These are phyloP conservation scores for Drosophila bocki DNA, from an alignment of 1,140 invertebrate genomes.

Conservation along the genomic window DNA sequence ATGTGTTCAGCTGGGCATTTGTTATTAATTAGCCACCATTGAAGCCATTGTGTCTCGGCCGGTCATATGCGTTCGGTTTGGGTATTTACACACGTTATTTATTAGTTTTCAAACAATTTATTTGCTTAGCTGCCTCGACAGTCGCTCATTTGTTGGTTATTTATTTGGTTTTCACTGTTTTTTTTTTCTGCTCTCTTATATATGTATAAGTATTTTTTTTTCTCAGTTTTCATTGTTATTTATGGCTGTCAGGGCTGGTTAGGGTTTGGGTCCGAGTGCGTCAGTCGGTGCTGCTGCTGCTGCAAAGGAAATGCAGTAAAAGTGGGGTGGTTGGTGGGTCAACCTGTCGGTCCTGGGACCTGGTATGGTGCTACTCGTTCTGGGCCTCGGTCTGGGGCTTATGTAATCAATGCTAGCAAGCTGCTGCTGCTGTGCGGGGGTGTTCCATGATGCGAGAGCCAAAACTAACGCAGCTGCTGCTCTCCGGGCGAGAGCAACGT, in stretches of 20 bases:
- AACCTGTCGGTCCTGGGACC: neutral
- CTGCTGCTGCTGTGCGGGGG: conserved; percentile 26
- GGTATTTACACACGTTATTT: conserved; percentile 52
- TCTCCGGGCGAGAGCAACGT: conserved; percentile 22
- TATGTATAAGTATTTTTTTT: no score
- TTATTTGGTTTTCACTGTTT: conserved; percentile 44
- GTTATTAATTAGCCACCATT: conserved; percentile 71
- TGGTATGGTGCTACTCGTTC: neutral
- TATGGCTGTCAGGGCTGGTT: conserved; percentile 32
- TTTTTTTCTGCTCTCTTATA: neutral
- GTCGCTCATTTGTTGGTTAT: conserved; percentile 67
- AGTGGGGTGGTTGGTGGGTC: conserved; percentile 30
- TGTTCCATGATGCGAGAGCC: conserved; percentile 17
- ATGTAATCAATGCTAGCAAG: conserved; percentile 70
- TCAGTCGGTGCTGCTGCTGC: conserved; percentile 42
- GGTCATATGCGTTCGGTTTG: conserved; percentile 30
- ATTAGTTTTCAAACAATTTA: conserved; percentile 75
- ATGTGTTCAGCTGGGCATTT: conserved; percentile 47
- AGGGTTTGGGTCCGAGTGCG: conserved; percentile 12
- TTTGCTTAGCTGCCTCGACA: conserved; percentile 73
- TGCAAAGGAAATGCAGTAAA: conserved; percentile 75
- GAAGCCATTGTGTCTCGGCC: conserved; percentile 38
- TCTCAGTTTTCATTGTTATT: conserved; percentile 32
- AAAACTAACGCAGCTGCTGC: conserved; percentile 10
- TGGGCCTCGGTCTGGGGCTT: conserved; percentile 25